A percentile compares a stretch with the other conserved stretches of the same genome.
Conservation (phyloP, 1,140 invertebrate species). For the Sitobion miscanthi region DNA sequence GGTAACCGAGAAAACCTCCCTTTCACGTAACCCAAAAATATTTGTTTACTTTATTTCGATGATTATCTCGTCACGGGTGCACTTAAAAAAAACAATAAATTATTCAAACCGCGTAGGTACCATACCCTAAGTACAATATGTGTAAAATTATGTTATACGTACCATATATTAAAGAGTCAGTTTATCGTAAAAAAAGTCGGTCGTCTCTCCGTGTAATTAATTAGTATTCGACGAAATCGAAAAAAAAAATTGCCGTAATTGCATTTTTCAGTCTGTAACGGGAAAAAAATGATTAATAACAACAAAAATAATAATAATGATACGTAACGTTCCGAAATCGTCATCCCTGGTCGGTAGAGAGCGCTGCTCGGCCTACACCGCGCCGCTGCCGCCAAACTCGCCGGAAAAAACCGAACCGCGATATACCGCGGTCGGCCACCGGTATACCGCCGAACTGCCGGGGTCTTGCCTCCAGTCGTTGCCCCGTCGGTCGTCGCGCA, state of each 20-base stretch:
- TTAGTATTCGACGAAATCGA: neutral
- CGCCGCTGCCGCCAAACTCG: neutral
- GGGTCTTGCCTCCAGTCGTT: neutral
- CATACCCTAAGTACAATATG: neutral
- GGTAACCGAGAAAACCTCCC: neutral
- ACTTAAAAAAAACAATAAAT: neutral
- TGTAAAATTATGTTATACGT: neutral
- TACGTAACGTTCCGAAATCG: neutral
- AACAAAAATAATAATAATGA: neutral
- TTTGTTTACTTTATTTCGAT: neutral
- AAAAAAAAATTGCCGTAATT: neutral
- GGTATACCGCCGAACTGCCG: neutral
- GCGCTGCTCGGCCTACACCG: neutral
- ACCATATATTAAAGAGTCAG: neutral
- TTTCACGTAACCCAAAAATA: neutral
- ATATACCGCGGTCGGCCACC: neutral
- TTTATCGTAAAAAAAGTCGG: neutral
- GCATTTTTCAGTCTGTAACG: neutral
- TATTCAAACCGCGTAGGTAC: neutral
- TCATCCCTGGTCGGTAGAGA: neutral
- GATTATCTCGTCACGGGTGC: neutral
- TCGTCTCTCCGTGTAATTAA: neutral
- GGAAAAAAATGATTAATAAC: neutral
- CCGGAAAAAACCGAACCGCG: constrained; percentile 15
- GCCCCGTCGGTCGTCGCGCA: neutral